Base-by-base conservation (phyloP, 2,797 vertebrate genomes). In the Jordanella pulchra region DNA sequence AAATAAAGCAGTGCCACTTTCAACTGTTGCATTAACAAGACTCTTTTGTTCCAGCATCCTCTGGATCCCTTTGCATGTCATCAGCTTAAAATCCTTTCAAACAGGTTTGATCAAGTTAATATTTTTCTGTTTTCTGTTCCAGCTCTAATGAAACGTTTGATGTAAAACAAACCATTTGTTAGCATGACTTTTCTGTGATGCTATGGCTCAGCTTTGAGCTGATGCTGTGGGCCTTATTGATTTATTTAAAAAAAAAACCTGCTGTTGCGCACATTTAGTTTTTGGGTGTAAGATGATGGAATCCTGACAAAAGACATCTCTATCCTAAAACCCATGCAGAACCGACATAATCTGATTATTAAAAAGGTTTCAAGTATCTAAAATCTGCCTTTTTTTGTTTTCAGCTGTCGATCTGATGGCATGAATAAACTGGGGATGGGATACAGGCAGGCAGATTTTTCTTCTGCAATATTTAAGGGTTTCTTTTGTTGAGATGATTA, bases 171-270 rank as follows among this genome's bases (percentile, higher is more conserved):
- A 51, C 2, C 21, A 35, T 55, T 17, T 23, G 50, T 30, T 30
- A 14, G 15, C 13, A 51, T 42, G 23, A 66, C 27, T 70, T 61
- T 73, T 18, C 17, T 58, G 30, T 65, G 61, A 65, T 66, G 58
- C 64, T 75, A 25, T 28, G 13, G 47, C 44, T 67, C 10, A 48
- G 70, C 18, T 51, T 32, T 80, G 48, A 76, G 13, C 32, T 42
- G 72, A 74, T 77, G 25, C 12, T 28, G 13, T 50, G 42, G 17
- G 67, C 69, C 71, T 79, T 75, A 83, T 10, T 28, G 45, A 4
- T 80, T 72, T 48, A 68, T 67, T 64, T 45, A 67, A 18, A 44
- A 12, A 39, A 45, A 67, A 23, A 44, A 12, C 23, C 11, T 2
- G 11, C 10, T 61, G 11, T 61, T 13, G 9, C n/a, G 35, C 23